Conservation (phyloP, 2,797 vertebrate species). For the Nannoperca australis region DNA sequence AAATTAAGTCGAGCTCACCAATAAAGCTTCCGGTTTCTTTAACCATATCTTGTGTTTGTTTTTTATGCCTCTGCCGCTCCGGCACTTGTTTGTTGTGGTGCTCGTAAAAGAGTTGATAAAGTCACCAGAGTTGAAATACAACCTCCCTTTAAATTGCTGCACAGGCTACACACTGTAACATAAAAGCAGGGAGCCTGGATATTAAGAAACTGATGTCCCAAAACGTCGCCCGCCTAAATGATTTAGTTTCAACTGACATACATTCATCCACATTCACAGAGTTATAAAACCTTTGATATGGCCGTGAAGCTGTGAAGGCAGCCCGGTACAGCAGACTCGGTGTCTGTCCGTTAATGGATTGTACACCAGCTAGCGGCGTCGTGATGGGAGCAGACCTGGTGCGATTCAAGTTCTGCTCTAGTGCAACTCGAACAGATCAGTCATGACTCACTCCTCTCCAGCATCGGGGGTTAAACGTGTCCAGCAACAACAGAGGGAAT, state of each 20-base stretch:
- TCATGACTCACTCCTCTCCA: neutral
- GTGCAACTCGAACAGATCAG: neutral
- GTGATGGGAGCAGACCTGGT: constrained; percentile 3
- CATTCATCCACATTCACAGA: too few species aligned
- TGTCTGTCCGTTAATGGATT: constrained; percentile 15
- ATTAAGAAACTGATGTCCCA: neutral
- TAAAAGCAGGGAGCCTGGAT: constrained; percentile 5
- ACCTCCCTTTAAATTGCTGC: constrained; percentile 1
- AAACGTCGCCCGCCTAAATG: neutral
- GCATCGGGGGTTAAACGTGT: neutral
- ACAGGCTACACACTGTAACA: neutral
- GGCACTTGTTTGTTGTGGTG: neutral
- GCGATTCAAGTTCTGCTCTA: neutral
- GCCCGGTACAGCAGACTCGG: neutral
- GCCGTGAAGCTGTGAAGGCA: neutral
- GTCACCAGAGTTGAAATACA: neutral
- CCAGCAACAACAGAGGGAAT: neutral
- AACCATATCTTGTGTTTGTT: neutral
- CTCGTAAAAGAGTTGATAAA: neutral
- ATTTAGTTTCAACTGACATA: too few species aligned
- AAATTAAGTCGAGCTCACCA: neutral
- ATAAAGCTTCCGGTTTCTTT: constrained; percentile 18
- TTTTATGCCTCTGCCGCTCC: neutral
- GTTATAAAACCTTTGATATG: neutral
- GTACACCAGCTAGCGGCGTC: neutral